These are phyloP conservation scores for Eretmocerus hayati DNA, from an alignment of 2,888 invertebrate genomes.

Conservation along the genomic window DNA sequence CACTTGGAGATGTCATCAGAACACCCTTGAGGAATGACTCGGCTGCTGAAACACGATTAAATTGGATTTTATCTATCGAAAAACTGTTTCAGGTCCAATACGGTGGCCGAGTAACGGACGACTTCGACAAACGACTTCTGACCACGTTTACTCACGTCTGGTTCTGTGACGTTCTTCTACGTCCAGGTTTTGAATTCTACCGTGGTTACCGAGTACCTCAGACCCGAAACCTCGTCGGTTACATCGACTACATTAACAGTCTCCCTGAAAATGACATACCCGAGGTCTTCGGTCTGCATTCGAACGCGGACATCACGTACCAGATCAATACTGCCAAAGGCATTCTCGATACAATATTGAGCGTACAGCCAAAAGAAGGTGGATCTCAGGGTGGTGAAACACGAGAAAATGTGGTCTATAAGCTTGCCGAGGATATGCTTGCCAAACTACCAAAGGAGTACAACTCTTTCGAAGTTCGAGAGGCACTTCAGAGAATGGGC, in stretches of 20 bases:
- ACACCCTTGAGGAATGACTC: too few species aligned
- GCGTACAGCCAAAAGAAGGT: conserved; percentile 95
- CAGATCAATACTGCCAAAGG: conserved; percentile 93
- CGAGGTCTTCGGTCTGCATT: conserved; percentile 93
- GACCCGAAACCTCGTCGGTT: conserved; percentile 70
- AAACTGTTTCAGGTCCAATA: conserved; percentile 52
- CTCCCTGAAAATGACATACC: conserved; percentile 83
- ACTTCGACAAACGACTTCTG: conserved; percentile 88
- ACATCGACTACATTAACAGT: conserved; percentile 80
- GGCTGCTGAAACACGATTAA: too few species aligned
- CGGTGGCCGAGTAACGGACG: conserved; percentile 92
- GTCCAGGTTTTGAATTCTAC: conserved; percentile 88
- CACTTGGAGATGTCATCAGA: too few species aligned
- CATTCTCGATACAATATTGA: conserved; percentile 88
- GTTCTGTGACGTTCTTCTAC: conserved; percentile 86
- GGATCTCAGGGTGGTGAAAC: conserved; percentile 87
- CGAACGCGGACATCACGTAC: conserved; percentile 95
- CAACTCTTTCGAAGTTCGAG: conserved; percentile 81
- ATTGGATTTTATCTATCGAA: too few species aligned
- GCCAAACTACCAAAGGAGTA: conserved; percentile 80
- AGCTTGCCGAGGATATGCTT: conserved; percentile 88
- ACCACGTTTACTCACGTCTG: conserved; percentile 91
- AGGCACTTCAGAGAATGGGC: conserved; percentile 85
- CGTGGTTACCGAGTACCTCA: conserved; percentile 87
- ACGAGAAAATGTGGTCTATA: conserved; percentile 85